phyloP scores from a whole-genome alignment of 2,797 vertebrate genomes.

The Triplophysa yarkandensis region DNA sequence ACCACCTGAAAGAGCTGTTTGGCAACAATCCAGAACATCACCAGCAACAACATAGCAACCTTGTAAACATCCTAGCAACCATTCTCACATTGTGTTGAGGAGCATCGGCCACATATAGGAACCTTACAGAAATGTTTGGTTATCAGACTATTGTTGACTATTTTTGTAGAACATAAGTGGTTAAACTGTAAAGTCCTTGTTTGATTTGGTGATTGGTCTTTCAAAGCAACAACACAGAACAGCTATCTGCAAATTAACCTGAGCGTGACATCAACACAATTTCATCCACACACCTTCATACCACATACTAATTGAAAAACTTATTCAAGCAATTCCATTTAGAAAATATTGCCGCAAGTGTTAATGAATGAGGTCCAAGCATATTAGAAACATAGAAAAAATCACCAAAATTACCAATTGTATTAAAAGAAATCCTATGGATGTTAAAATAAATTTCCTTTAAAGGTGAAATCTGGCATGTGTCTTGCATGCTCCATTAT shows the following conservation, averaged over 20 bases:
- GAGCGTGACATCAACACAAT: slow-evolving; percentile 3
- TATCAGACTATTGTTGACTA: not conserved
- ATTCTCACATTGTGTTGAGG: not conserved
- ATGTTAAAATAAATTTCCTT: not conserved
- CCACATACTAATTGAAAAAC: not conserved
- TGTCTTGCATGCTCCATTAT: too few species aligned
- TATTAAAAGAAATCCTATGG: not conserved
- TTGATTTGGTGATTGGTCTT: slow-evolving; percentile 1
- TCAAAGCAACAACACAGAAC: not conserved
- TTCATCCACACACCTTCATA: not conserved
- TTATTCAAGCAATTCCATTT: slow-evolving; percentile 19
- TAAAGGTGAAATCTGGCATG: not conserved
- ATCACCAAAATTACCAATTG: not conserved
- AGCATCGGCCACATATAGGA: not conserved
- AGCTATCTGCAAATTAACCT: not conserved
- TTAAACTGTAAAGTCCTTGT: not conserved
- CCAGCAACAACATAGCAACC: not conserved
- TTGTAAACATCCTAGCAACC: not conserved
- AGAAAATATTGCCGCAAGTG: not conserved
- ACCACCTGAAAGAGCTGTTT: not conserved
- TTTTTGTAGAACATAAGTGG: not conserved
- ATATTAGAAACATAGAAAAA: not conserved
- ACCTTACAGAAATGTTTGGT: not conserved
- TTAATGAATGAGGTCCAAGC: not conserved
- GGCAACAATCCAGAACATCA: not conserved